These are phyloP conservation scores for Dendrophyllia cribrosa DNA, from an alignment of 64 coral and sea anemone species.

Conservation along the genomic window DNA sequence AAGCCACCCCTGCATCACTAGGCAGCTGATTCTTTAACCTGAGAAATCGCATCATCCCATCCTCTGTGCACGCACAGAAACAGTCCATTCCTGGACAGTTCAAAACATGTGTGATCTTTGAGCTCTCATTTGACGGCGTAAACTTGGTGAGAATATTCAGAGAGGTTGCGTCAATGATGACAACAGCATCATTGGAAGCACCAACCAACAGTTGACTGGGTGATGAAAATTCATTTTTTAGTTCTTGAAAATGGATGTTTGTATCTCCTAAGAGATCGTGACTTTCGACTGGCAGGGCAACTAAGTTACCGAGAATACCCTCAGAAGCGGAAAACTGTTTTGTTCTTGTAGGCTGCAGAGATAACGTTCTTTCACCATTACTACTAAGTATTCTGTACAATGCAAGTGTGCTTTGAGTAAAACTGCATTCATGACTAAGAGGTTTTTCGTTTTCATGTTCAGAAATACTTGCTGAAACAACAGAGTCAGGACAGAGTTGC, in stretches of 20 bases:
- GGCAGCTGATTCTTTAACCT: constrained; percentile 37
- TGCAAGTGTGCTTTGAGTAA: constrained; percentile 42
- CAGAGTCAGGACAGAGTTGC: neutral
- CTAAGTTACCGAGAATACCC: constrained; percentile 55
- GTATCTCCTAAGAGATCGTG: constrained; percentile 51
- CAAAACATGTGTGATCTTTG: constrained; percentile 55
- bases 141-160: constrained; percentile 79
- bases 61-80: constrained; percentile 69
- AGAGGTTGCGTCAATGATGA: constrained; percentile 71
- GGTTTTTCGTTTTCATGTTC: neutral
- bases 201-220: neutral
- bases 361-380: constrained; percentile 54
- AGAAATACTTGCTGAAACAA: neutral
- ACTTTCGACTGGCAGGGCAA: constrained; percentile 62
- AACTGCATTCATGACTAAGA: neutral
- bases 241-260: constrained; percentile 7
- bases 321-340: constrained; percentile 40
- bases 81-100: constrained; percentile 97
- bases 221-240: neutral
- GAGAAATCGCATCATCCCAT: constrained; percentile 81
- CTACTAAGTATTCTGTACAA: constrained; percentile 36
- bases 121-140: neutral
- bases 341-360: constrained; percentile 46
- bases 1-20: neutral
- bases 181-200: constrained; percentile 40